Evolutionary conservation across 64 coral and sea anemone genomes (phyloP).

Genomic region (Dendronephthya gigantea): DNA sequence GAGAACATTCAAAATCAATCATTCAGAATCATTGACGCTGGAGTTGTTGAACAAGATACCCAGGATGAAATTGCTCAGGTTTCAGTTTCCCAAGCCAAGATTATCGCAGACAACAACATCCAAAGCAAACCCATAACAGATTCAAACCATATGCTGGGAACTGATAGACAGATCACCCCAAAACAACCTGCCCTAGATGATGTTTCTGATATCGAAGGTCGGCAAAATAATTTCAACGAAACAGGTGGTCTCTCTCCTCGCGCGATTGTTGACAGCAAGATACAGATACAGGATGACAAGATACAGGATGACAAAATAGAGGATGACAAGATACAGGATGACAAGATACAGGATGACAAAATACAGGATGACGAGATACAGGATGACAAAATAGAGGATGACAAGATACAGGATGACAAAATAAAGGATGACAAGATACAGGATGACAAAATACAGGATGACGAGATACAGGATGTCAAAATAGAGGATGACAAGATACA

Average conservation of each 20-base stretch:
- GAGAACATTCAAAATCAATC: no score
- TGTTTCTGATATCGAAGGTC: background rate
- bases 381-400: no score
- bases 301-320: no score
- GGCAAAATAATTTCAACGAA: background rate
- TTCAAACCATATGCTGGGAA: background rate
- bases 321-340: no score
- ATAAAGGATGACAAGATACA: no score
- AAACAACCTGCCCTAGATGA: background rate
- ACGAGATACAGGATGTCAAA: no score
- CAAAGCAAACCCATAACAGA: background rate
- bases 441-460: no score
- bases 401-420: no score
- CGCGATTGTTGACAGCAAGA: background rate
- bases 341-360: no score
- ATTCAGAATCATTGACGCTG: background rate
- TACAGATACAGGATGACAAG: no score
- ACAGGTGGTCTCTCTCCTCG: background rate
- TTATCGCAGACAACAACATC: background rate
- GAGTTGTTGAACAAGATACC: background rate
- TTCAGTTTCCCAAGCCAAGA: background rate
- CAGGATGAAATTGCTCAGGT: background rate
- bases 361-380: no score
- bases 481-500: no score
- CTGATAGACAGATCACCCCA: background rate